Conservation (phyloP, 2,888 invertebrate genomes). For the Eristalis pertinax region DNA sequence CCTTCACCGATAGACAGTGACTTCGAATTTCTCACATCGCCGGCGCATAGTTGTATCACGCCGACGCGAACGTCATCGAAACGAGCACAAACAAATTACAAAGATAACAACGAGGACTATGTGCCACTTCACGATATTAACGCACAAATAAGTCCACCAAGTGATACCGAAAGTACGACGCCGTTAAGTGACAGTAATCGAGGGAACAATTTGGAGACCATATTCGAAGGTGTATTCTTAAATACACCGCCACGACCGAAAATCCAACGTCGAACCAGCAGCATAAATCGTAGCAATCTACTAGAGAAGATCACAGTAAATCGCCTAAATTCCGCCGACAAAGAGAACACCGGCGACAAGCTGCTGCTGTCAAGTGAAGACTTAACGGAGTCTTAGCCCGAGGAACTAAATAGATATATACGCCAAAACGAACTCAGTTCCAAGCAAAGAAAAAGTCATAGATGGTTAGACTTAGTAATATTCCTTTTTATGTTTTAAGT, state of each 20-base stretch:
- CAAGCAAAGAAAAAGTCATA: conserved; percentile 32
- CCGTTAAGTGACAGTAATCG: conserved; percentile 68
- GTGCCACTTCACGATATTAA: conserved; percentile 79
- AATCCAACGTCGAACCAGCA: conserved; percentile 1
- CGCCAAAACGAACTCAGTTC: background rate
- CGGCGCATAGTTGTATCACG: conserved; percentile 63
- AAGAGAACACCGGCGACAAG: conserved; percentile 34
- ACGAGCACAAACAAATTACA: conserved; percentile 29
- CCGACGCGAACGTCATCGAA: conserved; percentile 55
- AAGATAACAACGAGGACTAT: conserved; percentile 75
- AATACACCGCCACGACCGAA: conserved; percentile 77
- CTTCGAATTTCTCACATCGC: conserved; percentile 70
- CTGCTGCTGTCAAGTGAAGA: background rate
- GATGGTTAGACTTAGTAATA: conserved; percentile 22
- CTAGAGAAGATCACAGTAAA: conserved; percentile 76
- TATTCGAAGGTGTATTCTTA: conserved; percentile 80
- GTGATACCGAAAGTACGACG: conserved; percentile 70
- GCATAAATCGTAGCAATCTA: conserved; percentile 73
- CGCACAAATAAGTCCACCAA: conserved; percentile 79
- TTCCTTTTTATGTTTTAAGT: conserved; percentile 34
- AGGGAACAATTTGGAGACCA: conserved; percentile 78
- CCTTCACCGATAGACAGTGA: conserved; percentile 79
- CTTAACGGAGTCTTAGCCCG: background rate
- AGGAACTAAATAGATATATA: background rate
- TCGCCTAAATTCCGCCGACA: conserved; percentile 72